Evolutionary conservation across 2,797 vertebrate species (phyloP), one percentile per base, ranked within the genome.

Genomic region (Syncerus caffer): DNA sequence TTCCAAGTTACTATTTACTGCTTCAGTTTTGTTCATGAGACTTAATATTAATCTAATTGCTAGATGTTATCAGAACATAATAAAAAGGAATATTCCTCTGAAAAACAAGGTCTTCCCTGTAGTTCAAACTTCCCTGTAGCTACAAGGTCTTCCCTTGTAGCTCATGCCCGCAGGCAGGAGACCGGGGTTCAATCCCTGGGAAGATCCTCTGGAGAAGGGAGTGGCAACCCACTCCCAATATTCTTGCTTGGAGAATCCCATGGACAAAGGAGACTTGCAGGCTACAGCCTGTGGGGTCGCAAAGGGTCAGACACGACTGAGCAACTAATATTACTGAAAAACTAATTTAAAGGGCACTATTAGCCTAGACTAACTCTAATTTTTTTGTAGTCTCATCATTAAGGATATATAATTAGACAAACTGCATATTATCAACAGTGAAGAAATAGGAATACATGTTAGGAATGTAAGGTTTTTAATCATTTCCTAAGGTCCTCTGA

Each of bases 361-460:
- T 95, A 89, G 17, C 31, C 50, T 95, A 85, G 7, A 93, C 21
- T 95, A 85, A 55, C 23, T 60, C 27, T 8, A 38, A 9, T 55
- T 95, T 88, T 80, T 64, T 58, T 11, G 58, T 95, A 58, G 38
- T 93, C n/a, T 94, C 25, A 88, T 92, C 51, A 83, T 83, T 95
- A 90, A 82, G 27, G 10, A 51, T 85, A n/a, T 78, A 17, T 93
- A 90, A 88, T 96, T 96, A 87, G n/a, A 78, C 71, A 50, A 83
- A 62, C 17, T 53, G 38, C 21, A 42, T 86, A 79, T 85, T 97
- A 50, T 53, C 97, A 97, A 93, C 34, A 42, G 29, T 94, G n/a
- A 93, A 93, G 42, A 96, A 97, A 64, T 82, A 60, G 38, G 45
- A 94, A 89, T 71, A 50, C 23, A 47, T 94, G 57, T 95, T 98